Evolutionary conservation across 2,797 vertebrate species (phyloP).

Genomic region (Cyclura pinguis): DNA sequence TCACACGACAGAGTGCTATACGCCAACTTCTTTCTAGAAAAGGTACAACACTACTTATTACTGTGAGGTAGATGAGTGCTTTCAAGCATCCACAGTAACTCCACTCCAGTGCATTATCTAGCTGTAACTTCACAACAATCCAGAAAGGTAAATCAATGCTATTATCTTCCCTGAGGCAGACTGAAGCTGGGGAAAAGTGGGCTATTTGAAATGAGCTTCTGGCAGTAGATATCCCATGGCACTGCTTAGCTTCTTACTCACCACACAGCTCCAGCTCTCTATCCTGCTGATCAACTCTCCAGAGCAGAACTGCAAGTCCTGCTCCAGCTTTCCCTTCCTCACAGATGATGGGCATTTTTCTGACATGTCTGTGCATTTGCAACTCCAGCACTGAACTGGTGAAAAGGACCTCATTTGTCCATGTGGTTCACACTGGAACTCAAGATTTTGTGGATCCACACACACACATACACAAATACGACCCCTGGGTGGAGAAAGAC

Average conservation of each 20-base stretch:
- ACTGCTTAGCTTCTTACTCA: neutral
- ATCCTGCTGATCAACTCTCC: neutral
- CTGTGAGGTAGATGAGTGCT: neutral
- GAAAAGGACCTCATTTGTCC: neutral
- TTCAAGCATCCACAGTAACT: neutral
- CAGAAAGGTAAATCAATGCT: neutral
- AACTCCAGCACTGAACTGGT: neutral
- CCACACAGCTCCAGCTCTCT: neutral
- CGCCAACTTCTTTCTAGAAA: neutral
- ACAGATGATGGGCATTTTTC: neutral
- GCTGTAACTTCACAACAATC: neutral
- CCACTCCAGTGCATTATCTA: neutral
- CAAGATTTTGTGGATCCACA: neutral
- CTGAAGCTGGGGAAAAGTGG: neutral
- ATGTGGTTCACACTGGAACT: neutral
- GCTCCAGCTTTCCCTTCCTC: neutral
- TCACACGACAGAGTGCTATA: neutral
- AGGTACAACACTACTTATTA: neutral
- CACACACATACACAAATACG: neutral
- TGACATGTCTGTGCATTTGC: neutral
- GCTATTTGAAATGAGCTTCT: neutral
- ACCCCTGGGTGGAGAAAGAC: neutral
- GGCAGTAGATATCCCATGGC: neutral
- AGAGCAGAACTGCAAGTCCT: neutral
- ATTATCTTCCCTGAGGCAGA: neutral